Base-by-base conservation (phyloP, 92 coral and sea anemone genomes). In the Palythoa grandiflora region DNA sequence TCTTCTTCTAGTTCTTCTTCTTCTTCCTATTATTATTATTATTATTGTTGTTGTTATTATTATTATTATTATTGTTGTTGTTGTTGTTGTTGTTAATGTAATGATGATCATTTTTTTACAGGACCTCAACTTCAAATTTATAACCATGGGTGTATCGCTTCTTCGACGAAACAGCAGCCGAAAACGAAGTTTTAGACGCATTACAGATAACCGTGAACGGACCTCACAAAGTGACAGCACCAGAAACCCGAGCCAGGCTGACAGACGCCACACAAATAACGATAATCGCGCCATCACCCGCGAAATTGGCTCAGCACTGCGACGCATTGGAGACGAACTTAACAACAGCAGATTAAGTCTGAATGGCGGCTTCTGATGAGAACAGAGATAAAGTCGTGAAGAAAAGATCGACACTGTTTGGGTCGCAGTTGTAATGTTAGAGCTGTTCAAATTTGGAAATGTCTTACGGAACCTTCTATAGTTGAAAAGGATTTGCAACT, bases 151-250 rank as follows among this genome's bases (percentile, higher is more conserved):
- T 9, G 75, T 95, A 48, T 92, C 99, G 3, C 77, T 95, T 51
- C 89, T 97, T 21, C 89, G 98, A 80, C 94, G 99, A 57, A 97
- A 92, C 92, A 97, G 98, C 94, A 97, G 99, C 95, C 92, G 95
- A 55, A 90, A 97, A 85, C 89, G 92, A 83, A 97, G 99, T 71
- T 94, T 97, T 77, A 93, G 94, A 59, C 94, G 99, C 50, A 68
- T 87, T 16, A 54, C 90, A 39, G 99, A 97, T 8, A 96, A 92
- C 93, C 94, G 93, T 63, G 99, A 97, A 39, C 92, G 98, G 47
- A 86, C 79, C 55, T 50, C 90, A 12, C 95, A 92, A 75, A 88
- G 92, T 40, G 90, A 89, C 68, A 88, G 89, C 61, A 71, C 90
- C 13, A 75, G 88, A 66, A 92, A 55, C 73, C 92, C 87, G 68